A percentile compares a stretch with the other conserved stretches of the same genome.
Conservation (phyloP, 2,888 invertebrate species). For the Myopa tessellatipennis region DNA sequence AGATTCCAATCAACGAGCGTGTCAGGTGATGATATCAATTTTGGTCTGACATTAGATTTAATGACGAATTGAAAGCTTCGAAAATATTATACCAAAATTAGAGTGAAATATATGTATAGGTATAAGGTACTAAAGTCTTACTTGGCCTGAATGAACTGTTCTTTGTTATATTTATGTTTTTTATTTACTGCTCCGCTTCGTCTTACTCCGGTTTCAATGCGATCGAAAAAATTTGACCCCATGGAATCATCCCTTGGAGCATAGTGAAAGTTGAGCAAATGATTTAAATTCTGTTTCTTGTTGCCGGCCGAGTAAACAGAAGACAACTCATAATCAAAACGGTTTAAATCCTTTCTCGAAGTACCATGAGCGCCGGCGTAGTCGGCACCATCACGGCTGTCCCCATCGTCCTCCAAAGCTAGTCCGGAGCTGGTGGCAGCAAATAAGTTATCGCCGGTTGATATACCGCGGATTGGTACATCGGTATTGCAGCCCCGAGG, state of each 20-base stretch:
- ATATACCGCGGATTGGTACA: slow-evolving; percentile 65
- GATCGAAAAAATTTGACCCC: slow-evolving; percentile 53
- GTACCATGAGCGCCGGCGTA: slow-evolving; percentile 35
- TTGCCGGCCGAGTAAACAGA: slow-evolving; percentile 86
- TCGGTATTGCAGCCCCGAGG: slow-evolving; percentile 53
- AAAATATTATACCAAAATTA: slow-evolving; percentile 14
- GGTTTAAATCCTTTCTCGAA: slow-evolving; percentile 47
- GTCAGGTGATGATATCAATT: slow-evolving; percentile 84
- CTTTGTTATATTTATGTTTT: slow-evolving; percentile 85
- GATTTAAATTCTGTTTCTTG: slow-evolving; percentile 92
- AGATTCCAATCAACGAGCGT: slow-evolving; percentile 90
- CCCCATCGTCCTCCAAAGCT: slow-evolving; percentile 51
- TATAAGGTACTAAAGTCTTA: slow-evolving; percentile 68
- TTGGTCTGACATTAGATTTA: slow-evolving; percentile 80
- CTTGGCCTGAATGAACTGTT: slow-evolving; percentile 95
- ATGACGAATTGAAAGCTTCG: slow-evolving; percentile 95
- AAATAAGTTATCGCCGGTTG: slow-evolving; percentile 54
- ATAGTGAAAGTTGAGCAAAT: slow-evolving; percentile 93
- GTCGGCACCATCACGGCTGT: slow-evolving; percentile 61
- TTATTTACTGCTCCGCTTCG: slow-evolving; percentile 43
- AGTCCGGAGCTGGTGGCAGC: slow-evolving; percentile 65
- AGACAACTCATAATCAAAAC: slow-evolving; percentile 75
- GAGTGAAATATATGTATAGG: neutral
- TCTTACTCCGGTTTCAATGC: slow-evolving; percentile 43
- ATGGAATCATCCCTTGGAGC: slow-evolving; percentile 71